Percentiles rank a stretch among this genome's conserved stretches.
Evolutionary conservation across 92 coral and sea anemone genomes (phyloP).

Genomic region (Chrysogorgia sp.): DNA sequence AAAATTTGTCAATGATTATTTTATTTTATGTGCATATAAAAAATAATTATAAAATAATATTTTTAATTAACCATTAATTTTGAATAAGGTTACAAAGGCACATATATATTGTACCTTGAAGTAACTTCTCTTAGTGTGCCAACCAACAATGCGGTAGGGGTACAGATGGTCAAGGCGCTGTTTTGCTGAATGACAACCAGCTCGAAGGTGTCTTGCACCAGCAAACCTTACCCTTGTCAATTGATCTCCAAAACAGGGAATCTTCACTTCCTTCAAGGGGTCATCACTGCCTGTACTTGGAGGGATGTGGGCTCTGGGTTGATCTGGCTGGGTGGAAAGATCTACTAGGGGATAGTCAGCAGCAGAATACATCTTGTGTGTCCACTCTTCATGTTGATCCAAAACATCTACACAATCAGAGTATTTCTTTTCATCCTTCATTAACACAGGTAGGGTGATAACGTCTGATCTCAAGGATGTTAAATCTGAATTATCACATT

Average conservation of each 20-base stretch:
- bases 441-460: conserved; percentile 20
- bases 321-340: not conserved
- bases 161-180: conserved; percentile 23
- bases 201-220: conserved; percentile 24
- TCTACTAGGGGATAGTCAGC: not conserved
- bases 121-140: conserved; percentile 5
- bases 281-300: not conserved
- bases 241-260: conserved; percentile 32
- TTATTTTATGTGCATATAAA: not conserved
- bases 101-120: not conserved
- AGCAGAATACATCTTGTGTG: conserved; percentile 16
- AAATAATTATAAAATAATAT: no score
- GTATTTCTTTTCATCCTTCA: conserved; percentile 32
- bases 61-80: no score
- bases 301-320: conserved; percentile 11
- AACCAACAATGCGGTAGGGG: conserved; percentile 13
- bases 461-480: conserved; percentile 13
- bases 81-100: no score
- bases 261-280: not conserved
- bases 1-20: not conserved
- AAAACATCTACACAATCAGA: conserved; percentile 22
- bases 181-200: conserved; percentile 33
- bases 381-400: conserved; percentile 29
- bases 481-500: not conserved
- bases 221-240: conserved; percentile 29